Base-by-base conservation (phyloP, 2,888 invertebrate species). In the Bombylius discolor region DNA sequence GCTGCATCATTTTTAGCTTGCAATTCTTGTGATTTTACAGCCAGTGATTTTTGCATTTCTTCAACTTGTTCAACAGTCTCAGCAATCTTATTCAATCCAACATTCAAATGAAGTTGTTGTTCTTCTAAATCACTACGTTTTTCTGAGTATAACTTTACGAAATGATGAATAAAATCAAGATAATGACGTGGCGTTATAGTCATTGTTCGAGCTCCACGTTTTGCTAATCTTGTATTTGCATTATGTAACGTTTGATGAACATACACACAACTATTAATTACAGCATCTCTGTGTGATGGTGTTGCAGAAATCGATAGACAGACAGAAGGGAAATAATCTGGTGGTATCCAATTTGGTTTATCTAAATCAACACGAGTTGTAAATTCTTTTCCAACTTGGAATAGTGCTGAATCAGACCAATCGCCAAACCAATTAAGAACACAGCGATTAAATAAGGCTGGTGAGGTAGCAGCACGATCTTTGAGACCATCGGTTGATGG, bases 401-500 rank as follows among this genome's bases (percentile, higher is more conserved):
- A 94, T 39, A 94, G 76, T 0, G 95, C 94, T 4, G 92, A 91
- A 68, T 96, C 94, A 32, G 96, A 94, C 99, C 99, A 99, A 74
- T 99, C 99, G 12, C 99, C 99, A 74, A 99, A 98, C 98, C 98
- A 98, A 75, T 99, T 98, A 65, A 99, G 81, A 12, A 99, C 98
- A 74, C 98, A 99, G 73, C 98, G 84, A 79, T 99, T 99, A 81
- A 99, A 99, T 56, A 99, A 79, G 5, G 99, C 99, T 39, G 99
- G 99, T 6, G 99, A 99, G 0, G 99, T 99, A 11, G 99, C 94
- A 1, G 99, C 99, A 60, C 98, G 83, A 76, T 98, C 98, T 74
- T 99, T 97, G 48, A 99, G 79, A 0, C 98, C 99, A 69, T 99
- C 97, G 0, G 96, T 92, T 1, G 95, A 96, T 9, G 99, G 99